Base-by-base conservation (phyloP, 2,797 vertebrate genomes). In the Amblyraja radiata region DNA sequence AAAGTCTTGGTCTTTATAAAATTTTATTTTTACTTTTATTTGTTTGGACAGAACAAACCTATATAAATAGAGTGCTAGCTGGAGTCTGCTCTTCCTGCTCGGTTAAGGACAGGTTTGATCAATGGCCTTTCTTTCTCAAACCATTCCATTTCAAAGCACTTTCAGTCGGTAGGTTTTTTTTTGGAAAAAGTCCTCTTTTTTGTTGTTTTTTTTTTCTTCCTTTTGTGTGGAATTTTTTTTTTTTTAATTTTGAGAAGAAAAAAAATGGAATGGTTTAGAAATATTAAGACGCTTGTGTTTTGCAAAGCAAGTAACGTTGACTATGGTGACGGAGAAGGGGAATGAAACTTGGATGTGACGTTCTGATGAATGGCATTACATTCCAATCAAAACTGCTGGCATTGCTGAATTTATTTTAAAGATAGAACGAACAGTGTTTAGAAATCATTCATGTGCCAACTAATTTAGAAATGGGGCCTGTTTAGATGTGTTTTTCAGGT, bases 81-180 rank as follows among this genome's bases (percentile, higher is more conserved):
- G 93, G 94, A 94, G 94, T 95, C 94, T 84, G 77, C 93, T 93
- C 94, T 94, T 95, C 71, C 95, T 95, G 94, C 95, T 95, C 95
- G 93, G 93, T 93, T 94, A 94, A 94, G 94, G 93, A 94, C 96
- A 96, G 95, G 96, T 96, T 96, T 94, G 95, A 95, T 96, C 97
- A 97, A 97, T 96, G 95, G 96, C 94, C 95, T 96, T 95, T 94
- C 93, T 94, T 97, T 97, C 96, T 96, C 95, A 95, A 96, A 97
- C 97, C 97, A 98, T 98, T 98, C 98, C 97, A 97, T 97, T 96
- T 97, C 96, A 97, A 97, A 98, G 98, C 98, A 99, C 98, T 99
- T 99, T 99, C 96, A 95, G 97, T 97, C 97, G 96, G 96, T 94
- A 95, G 96, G 95, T 94, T 94, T 96, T 96, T 63, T 63, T 21